Conservation (phyloP, 2,888 invertebrate genomes). For the Diaperis boleti region DNA sequence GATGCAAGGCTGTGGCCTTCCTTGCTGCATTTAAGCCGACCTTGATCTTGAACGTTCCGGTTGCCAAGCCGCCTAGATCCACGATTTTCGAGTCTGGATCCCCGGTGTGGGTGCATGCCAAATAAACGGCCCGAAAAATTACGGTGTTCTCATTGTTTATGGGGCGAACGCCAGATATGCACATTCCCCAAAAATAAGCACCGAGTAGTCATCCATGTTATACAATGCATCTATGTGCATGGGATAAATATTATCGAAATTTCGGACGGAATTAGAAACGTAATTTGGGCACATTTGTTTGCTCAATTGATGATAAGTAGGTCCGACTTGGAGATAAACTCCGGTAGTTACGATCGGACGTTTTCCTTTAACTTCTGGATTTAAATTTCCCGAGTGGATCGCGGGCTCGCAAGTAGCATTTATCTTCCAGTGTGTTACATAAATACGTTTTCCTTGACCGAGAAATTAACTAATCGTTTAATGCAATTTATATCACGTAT, state of each 20-base stretch:
- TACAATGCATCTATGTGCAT: background rate
- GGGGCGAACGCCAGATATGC: background rate
- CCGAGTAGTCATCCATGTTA: background rate
- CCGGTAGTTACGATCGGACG: too few relatives aligned
- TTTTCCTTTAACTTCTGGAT: too few relatives aligned
- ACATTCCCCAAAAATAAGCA: background rate
- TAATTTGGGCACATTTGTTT: too few relatives aligned
- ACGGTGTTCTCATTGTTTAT: background rate
- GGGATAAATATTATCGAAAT: conserved; percentile 28
- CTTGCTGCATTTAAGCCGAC: conserved; percentile 48
- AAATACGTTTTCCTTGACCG: conserved; percentile 25
- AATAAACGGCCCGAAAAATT: background rate
- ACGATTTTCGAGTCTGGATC: background rate
- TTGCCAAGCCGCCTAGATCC: conserved; percentile 53
- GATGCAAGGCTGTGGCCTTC: conserved; percentile 42
- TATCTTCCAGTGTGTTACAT: conserved; percentile 1
- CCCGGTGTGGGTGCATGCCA: conserved; percentile 19
- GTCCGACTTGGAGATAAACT: too few relatives aligned
- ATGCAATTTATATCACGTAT: too few relatives aligned
- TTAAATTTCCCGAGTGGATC: too few relatives aligned
- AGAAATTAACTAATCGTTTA: conserved; percentile 19
- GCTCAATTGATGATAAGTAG: too few relatives aligned
- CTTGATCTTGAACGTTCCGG: conserved; percentile 61
- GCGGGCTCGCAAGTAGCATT: too few relatives aligned
- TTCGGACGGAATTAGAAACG: too few relatives aligned